phyloP scores from a whole-genome alignment of 2,113 vertebrate species.

The Monarcha castaneiventris region DNA sequence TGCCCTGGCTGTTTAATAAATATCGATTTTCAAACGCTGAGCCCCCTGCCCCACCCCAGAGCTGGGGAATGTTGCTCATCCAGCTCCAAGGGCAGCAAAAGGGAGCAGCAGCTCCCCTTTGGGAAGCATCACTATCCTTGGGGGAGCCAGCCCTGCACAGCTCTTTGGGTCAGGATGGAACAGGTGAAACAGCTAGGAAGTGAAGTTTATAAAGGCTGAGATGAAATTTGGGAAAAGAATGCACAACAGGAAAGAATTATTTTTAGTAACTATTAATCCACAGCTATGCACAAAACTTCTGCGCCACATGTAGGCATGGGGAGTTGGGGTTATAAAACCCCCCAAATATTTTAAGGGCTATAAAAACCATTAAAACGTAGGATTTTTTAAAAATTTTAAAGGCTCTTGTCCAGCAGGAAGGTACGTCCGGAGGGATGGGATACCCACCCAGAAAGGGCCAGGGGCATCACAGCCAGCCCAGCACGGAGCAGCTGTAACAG shows the following conservation, averaged over 20 bases:
- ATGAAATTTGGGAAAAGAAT: rapidly evolving
- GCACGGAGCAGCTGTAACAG: rapidly evolving
- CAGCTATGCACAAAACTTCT: neutral
- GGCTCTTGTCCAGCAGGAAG: neutral
- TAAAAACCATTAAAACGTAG: rapidly evolving
- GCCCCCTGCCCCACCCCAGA: neutral
- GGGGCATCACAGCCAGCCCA: rapidly evolving
- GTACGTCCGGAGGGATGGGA: rapidly evolving
- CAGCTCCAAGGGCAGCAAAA: neutral
- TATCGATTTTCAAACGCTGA: neutral
- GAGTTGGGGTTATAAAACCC: neutral
- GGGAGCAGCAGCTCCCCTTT: rapidly evolving
- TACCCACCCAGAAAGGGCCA: neutral
- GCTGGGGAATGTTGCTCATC: neutral
- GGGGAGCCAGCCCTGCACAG: neutral
- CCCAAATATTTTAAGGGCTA: too few species aligned
- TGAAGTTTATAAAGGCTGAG: rapidly evolving
- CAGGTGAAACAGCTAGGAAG: neutral
- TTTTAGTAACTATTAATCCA: neutral
- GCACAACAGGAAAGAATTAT: rapidly evolving
- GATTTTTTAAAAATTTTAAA: neutral
- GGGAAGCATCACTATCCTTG: neutral
- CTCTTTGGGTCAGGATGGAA: neutral
- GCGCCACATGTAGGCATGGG: rapidly evolving
- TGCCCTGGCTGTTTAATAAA: neutral